Evolutionary conservation across 2,113 vertebrate species (phyloP), one percentile per base, ranked within the genome.

Genomic region (Mionectes macconnelli): DNA sequence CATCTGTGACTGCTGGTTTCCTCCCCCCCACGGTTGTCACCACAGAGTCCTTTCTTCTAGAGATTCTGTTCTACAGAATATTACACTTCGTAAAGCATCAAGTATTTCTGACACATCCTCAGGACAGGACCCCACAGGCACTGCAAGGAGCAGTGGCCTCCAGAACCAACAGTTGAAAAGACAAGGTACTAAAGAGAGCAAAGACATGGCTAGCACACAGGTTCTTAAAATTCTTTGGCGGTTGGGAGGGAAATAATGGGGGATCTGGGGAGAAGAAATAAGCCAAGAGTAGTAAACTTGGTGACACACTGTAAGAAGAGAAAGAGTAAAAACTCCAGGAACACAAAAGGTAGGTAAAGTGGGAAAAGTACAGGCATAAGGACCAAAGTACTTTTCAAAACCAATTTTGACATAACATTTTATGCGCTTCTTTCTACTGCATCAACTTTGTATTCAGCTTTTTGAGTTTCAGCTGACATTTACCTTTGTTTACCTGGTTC

Each of bases 291-390:
- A 50, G 18, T 17, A 50, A 50, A 40, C 45, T 21, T 40, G 69
- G n/a, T 8, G 23, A 53, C 22, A 68, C 4, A 31, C 6, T 8
- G 25, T 4, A 63, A 7, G 6, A 63, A 50, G 1, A 1, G n/a
- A n/a, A 15, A 12, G 45, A 4, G 2, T 4, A 6, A 23, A 90
- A 56, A 40, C 12, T 0, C 0, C 9, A 23, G 18, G 24, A 50
- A 59, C 18, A 50, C 39, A 13, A 49, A 91, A 77, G 4, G 9
- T 64, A 44, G 39, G 40, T 40, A 14, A 83, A 53, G 25, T 27
- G 42, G 40, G 8, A 44, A 45, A 68, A 56, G 23, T 8, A 49
- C 14, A 78, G 69, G 28, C 11, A 15, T 28, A 72, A 75, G 17
- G 17, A 57, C 31, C 44, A 52, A 87, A 73, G 53, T 10, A n/a